Conservation (phyloP, 2,797 vertebrate species). For the Bradypodion ventrale region DNA sequence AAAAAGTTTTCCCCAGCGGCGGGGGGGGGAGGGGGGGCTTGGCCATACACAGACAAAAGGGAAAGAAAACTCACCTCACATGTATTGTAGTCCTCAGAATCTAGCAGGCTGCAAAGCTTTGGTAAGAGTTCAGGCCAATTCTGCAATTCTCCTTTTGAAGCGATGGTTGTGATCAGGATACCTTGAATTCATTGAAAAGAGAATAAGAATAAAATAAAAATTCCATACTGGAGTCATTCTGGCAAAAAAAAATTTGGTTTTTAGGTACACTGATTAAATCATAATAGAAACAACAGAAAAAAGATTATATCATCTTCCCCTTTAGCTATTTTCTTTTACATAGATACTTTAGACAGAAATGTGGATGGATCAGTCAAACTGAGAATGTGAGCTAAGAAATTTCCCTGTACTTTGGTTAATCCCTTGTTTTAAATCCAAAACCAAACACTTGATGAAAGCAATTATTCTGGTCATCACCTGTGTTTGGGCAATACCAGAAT, state of each 20-base stretch:
- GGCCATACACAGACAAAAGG: not conserved
- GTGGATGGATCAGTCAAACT: not conserved
- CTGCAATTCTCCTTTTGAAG: conserved; percentile 95
- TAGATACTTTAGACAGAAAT: not conserved
- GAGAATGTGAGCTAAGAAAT: not conserved
- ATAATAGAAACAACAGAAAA: not conserved
- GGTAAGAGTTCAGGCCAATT: conserved; percentile 98
- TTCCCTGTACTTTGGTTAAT: not conserved
- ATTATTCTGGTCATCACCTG: not conserved
- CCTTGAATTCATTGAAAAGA: conserved; percentile 73
- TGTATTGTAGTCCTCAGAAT: conserved; percentile 98
- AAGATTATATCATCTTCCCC: not conserved
- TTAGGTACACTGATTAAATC: not conserved
- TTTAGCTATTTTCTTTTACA: not conserved
- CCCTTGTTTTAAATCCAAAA: not conserved
- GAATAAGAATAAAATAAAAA: conserved; percentile 8
- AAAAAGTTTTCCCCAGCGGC: too few species aligned
- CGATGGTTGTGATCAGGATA: conserved; percentile 97
- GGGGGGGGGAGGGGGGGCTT: too few species aligned
- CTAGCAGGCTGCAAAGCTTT: conserved; percentile 92
- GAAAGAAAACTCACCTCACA: conserved; percentile 84
- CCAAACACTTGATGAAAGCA: not conserved
- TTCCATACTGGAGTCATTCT: not conserved
- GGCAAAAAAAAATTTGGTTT: not conserved
- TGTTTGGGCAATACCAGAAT: not conserved